Percentiles rank a stretch among this genome's conserved stretches.
Conservation (phyloP, 1,140 invertebrate species). For the Gonatopus flavifemur region DNA sequence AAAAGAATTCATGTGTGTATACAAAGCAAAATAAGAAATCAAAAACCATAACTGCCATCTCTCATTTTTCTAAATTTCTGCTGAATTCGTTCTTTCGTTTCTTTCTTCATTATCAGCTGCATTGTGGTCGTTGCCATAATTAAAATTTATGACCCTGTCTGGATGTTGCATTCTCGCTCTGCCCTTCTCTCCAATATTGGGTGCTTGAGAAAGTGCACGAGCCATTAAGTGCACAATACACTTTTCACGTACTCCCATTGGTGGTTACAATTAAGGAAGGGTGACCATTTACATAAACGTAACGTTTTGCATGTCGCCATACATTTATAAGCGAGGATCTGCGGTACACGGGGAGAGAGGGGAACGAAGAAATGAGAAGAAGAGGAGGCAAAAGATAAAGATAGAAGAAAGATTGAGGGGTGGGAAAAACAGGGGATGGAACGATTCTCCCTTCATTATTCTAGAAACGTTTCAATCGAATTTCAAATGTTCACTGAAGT, state of each 20-base stretch:
- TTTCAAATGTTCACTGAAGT: too few relatives aligned
- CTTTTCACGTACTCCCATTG: conserved; percentile 28
- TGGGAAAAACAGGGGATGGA: background rate
- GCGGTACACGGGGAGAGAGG: conserved; percentile 25
- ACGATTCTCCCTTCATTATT: too few relatives aligned
- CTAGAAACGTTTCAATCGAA: too few relatives aligned
- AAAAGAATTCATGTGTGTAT: too few relatives aligned
- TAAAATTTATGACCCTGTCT: conserved; percentile 26
- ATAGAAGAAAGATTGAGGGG: background rate
- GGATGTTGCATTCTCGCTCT: background rate
- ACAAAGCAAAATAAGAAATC: too few relatives aligned
- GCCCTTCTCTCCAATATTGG: background rate
- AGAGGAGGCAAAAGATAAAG: conserved; percentile 9
- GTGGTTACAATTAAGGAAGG: conserved; percentile 52
- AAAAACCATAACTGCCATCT: too few relatives aligned
- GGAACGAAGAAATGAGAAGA: conserved; percentile 21
- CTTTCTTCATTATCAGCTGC: background rate
- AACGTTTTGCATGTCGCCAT: conserved; percentile 53
- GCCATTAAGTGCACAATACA: conserved; percentile 43
- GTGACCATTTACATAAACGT: conserved; percentile 41
- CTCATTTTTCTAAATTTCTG: too few relatives aligned
- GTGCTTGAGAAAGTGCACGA: conserved; percentile 16
- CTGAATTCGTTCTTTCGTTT: too few relatives aligned
- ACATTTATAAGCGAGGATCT: conserved; percentile 18
- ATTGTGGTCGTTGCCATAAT: conserved; percentile 22